Base-by-base conservation (phyloP, 2,888 invertebrate species). In the Cephonodes hylas region DNA sequence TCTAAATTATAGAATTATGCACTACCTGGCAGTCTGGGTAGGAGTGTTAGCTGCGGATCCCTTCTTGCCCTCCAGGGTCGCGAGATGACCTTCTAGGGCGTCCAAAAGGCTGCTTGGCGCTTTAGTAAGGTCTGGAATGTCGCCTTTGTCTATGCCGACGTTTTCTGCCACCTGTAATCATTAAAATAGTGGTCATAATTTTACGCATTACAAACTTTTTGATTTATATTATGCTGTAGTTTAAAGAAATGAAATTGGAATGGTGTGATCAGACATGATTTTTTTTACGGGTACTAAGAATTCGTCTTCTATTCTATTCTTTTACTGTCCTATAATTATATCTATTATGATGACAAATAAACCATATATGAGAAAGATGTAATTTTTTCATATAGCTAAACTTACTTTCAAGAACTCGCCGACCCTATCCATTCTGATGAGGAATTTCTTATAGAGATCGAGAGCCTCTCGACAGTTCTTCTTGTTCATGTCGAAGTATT, bases 401-500 rank as follows among this genome's bases (percentile, higher is more conserved):
- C 15, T 8, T 72, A 97, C 97, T 94, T 99, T 98, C 64, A 99
- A 94, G 91, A 99, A 99, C 93, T 99, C 99, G 65, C 97, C 97
- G 65, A 99, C 99, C 89, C 97, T 96, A 93, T 99, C 99, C 98
- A 99, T 99, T 81, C 99, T 95, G 75, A 98, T 97, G 80, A 99
- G 95, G 93, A 99, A 99, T 93, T 98, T 98, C 93, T 99, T 99
- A 93, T 99, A 99, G 81, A 99, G 95, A 84, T 99, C 99, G 88
- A 99, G 94, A 75, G 99, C 99, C 82, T 99, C 99, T 75, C 98
- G 96, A 81, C 98, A 98, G 86, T 99, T 98, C 92, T 99, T 99
- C 91, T 99, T 99, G 93, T 99, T 99, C 99, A 99, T 99, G 88
- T 99, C 99, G 90, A 99, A 99, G 93, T 98, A 99, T 92, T 99